Percentiles rank a stretch among this genome's conserved stretches.
Conservation (phyloP, 2,797 vertebrate species). For the Mus caroli region DNA sequence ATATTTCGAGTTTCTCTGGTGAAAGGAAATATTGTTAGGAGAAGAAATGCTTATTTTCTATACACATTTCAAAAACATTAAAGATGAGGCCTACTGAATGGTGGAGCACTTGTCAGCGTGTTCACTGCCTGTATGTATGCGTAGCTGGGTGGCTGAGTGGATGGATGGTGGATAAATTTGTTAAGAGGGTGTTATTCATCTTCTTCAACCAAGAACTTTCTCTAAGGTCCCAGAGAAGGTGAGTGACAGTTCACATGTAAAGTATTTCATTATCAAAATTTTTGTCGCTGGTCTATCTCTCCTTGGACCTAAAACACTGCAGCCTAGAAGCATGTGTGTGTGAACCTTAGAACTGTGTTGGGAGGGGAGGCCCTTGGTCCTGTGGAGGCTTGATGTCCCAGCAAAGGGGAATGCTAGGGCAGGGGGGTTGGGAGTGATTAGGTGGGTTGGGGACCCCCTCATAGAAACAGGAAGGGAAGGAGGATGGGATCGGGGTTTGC, state of each 20-base stretch:
- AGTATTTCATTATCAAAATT: neutral
- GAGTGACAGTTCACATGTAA: neutral
- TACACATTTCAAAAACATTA: neutral
- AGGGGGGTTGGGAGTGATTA: neutral
- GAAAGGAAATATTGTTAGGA: neutral
- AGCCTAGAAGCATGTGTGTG: neutral
- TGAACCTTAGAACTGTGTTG: neutral
- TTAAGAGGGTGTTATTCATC: neutral
- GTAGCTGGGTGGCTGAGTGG: neutral
- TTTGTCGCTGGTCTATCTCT: neutral
- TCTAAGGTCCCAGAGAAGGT: neutral
- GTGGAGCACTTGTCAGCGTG: neutral
- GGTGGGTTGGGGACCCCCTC: neutral
- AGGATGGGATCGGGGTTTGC: neutral
- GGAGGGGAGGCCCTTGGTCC: neutral
- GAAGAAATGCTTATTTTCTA: slow-evolving; percentile 21
- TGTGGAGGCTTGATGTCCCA: neutral
- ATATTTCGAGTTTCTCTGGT: slow-evolving; percentile 22
- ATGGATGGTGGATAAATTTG: neutral
- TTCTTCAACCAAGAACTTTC: neutral
- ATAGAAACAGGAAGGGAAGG: neutral
- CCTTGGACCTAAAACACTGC: neutral
- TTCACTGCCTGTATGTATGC: neutral
- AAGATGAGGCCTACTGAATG: neutral
- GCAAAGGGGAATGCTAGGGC: neutral